These are phyloP conservation scores for Coreoperca whiteheadi DNA, from an alignment of 2,113 vertebrate genomes.

Conservation along the genomic window DNA sequence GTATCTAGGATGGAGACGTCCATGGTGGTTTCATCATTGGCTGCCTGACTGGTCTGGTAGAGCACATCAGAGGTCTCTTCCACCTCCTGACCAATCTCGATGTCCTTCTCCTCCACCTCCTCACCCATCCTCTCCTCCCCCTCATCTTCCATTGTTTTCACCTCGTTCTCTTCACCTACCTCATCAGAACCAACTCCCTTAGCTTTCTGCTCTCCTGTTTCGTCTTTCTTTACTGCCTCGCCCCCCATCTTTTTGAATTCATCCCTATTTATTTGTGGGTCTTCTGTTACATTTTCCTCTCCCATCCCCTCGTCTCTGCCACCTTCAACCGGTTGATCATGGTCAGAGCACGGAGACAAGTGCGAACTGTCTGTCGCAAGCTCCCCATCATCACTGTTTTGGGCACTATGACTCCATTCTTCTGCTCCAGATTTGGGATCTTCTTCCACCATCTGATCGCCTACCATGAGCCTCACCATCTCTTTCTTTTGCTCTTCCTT, in stretches of 20 bases:
- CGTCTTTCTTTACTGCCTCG: background rate
- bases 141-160: background rate
- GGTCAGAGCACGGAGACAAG: conserved; percentile 64
- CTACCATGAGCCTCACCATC: conserved; percentile 45
- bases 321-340: conserved; percentile 27
- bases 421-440: conserved; percentile 62
- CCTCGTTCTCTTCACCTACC: background rate
- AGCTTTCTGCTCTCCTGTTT: background rate
- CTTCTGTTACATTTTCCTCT: conserved; percentile 15
- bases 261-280: background rate
- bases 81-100: conserved; percentile 39
- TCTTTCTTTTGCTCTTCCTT: conserved; percentile 35
- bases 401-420: conserved; percentile 63
- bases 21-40: conserved; percentile 66
- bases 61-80: conserved; percentile 44
- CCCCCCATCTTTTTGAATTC: background rate
- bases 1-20: conserved; percentile 74
- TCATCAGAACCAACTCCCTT: background rate
- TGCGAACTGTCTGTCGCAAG: conserved; percentile 60
- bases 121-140: background rate
- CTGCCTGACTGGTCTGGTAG: conserved; percentile 27
- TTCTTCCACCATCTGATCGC: conserved; percentile 37
- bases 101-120: conserved; percentile 17
- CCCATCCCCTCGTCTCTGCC: conserved; percentile 1
- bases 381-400: conserved; percentile 54